These are phyloP conservation scores for Hycleus cichorii DNA, from an alignment of 1,140 invertebrate species.

Conservation along the genomic window DNA sequence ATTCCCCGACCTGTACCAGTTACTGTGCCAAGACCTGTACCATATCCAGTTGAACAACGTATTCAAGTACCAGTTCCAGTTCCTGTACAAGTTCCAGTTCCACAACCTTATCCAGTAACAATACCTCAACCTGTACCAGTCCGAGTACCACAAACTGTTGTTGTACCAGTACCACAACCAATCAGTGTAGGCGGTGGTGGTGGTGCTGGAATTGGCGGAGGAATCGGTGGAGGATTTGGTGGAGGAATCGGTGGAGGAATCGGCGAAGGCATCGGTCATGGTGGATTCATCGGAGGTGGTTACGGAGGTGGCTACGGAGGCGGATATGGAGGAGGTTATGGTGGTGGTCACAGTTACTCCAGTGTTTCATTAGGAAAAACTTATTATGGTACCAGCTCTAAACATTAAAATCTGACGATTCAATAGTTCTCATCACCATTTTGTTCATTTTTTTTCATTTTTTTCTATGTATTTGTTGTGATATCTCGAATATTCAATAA, in stretches of 20 bases:
- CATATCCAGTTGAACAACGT: conserved; percentile 18
- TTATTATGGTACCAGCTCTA: conserved; percentile 10
- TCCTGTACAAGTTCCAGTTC: conserved; percentile 23
- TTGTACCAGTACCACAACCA: conserved; percentile 49
- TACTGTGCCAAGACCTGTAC: conserved; percentile 23
- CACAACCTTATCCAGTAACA: conserved; percentile 27
- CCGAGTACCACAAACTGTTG: conserved; percentile 33
- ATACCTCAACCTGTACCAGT: conserved; percentile 24
- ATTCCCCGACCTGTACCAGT: conserved; percentile 19
- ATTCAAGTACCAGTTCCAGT: conserved; percentile 25
- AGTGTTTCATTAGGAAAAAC: conserved; percentile 9
- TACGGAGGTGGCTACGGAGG: conserved; percentile 6
- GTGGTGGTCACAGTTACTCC: conserved; percentile 7
- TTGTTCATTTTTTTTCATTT: too few species aligned
- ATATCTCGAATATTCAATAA: too few species aligned
- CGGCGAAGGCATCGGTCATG: conserved; percentile 4
- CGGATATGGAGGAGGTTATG: conserved; percentile 9
- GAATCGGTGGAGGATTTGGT: conserved; percentile 1
- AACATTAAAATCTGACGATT: background rate
- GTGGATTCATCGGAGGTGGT: background rate
- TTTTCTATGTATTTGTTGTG: too few species aligned
- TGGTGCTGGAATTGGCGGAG: conserved; percentile 1
- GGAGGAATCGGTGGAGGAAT: conserved; percentile 9
- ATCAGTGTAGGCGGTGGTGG: conserved; percentile 34
- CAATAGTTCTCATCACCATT: too few species aligned